These are phyloP conservation scores for Conomelus anceps DNA, from an alignment of 2,888 invertebrate genomes.

Conservation along the genomic window DNA sequence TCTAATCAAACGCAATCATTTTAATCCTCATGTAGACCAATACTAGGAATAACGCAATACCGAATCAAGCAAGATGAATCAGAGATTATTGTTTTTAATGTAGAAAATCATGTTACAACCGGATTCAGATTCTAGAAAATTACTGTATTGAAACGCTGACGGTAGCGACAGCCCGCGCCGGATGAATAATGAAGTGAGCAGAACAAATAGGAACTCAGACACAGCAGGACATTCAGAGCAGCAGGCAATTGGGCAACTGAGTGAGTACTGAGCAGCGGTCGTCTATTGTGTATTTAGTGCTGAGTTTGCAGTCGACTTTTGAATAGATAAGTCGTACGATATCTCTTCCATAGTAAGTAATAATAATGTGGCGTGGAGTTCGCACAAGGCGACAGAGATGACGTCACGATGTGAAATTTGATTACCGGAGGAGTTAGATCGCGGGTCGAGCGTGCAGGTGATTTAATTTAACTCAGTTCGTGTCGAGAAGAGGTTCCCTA, in stretches of 20 bases:
- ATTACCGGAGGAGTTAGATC: neutral
- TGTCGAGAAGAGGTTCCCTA: neutral
- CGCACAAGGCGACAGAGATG: neutral
- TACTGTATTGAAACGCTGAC: neutral
- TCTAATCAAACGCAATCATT: neutral
- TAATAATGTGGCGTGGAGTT: neutral
- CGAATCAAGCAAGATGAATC: neutral
- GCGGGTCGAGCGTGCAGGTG: neutral
- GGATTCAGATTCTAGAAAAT: neutral
- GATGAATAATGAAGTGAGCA: neutral
- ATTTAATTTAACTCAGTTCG: neutral
- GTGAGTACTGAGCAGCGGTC: neutral
- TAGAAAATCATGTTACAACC: neutral
- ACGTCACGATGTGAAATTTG: neutral
- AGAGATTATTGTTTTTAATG: neutral
- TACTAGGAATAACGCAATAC: neutral
- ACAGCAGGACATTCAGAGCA: neutral
- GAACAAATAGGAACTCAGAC: neutral
- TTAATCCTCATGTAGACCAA: neutral
- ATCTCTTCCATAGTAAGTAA: neutral
- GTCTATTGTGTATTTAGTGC: neutral
- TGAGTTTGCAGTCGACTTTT: neutral
- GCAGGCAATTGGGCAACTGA: too few species aligned
- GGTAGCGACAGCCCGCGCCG: too few species aligned
- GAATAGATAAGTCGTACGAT: neutral